phyloP scores from a whole-genome alignment of 2,113 vertebrate species.

The Hemibagrus wyckioides region DNA sequence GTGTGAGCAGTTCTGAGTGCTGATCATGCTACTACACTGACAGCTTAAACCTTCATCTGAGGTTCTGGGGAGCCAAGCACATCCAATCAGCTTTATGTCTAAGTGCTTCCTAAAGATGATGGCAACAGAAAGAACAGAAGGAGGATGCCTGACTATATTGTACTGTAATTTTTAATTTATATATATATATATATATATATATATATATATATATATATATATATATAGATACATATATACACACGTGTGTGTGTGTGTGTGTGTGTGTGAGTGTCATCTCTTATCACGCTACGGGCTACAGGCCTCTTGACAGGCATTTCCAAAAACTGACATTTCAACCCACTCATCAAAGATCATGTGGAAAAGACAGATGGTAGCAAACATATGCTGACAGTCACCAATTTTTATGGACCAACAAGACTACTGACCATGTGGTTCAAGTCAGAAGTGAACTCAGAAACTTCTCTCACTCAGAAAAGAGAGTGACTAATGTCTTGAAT shows the following conservation, averaged over 20 bases:
- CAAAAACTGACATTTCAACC: background rate
- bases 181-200: too few species aligned
- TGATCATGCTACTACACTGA: constrained; percentile 42
- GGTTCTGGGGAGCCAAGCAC: constrained; percentile 55
- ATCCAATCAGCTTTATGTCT: constrained; percentile 67
- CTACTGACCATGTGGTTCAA: constrained; percentile 1
- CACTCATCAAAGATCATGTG: background rate
- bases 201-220: too few species aligned
- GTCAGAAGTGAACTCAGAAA: constrained; percentile 57
- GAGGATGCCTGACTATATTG: constrained; percentile 3
- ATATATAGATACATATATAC: too few species aligned
- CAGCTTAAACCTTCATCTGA: constrained; percentile 56
- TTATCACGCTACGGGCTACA: background rate
- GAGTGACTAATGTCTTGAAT: constrained; percentile 77
- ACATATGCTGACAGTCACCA: background rate
- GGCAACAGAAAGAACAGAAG: constrained; percentile 42
- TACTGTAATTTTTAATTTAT: background rate
- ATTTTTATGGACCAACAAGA: background rate
- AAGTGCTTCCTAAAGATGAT: constrained; percentile 53
- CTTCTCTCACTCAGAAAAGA: constrained; percentile 64
- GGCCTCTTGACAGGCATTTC: background rate
- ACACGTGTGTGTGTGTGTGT: background rate
- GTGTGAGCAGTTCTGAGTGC: constrained; percentile 19
- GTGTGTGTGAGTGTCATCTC: background rate
- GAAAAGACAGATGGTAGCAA: background rate